Conservation (phyloP, 1,140 invertebrate species). For the Lithobius niger region DNA sequence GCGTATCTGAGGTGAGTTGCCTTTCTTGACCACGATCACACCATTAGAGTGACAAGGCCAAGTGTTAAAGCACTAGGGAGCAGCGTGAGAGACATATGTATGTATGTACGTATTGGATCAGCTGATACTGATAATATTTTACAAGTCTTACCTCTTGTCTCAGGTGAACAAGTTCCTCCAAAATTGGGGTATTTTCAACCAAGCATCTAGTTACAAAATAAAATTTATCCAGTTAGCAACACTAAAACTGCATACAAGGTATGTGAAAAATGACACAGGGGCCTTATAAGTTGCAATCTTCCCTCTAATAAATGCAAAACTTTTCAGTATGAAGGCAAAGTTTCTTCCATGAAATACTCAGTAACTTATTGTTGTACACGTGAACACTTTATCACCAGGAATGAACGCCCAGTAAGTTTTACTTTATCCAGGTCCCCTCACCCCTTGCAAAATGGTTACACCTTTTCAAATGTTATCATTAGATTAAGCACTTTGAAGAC, state of each 20-base stretch:
- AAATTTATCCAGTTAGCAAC: conserved; percentile 4
- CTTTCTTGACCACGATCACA: no score
- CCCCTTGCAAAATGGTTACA: no score
- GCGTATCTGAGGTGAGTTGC: no score
- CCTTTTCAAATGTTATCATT: no score
- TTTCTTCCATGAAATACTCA: neutral
- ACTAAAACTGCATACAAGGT: neutral
- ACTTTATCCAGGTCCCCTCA: no score
- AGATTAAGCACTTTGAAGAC: no score
- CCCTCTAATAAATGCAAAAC: neutral
- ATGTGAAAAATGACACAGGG: neutral
- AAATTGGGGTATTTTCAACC: conserved; percentile 35
- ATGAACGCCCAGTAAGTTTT: no score
- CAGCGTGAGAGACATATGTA: no score
- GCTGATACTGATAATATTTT: no score
- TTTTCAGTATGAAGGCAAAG: neutral
- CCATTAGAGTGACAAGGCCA: no score
- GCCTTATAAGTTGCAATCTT: neutral
- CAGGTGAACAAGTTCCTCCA: conserved; percentile 39
- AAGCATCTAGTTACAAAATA: conserved; percentile 30
- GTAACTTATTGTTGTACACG: neutral
- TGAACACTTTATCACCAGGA: conserved; percentile 23
- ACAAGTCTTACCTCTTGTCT: conserved; percentile 32
- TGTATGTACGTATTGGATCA: no score
- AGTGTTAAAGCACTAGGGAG: no score